Evolutionary conservation across 2,888 invertebrate genomes (phyloP).

Genomic region (Cryptocephalus moraei): DNA sequence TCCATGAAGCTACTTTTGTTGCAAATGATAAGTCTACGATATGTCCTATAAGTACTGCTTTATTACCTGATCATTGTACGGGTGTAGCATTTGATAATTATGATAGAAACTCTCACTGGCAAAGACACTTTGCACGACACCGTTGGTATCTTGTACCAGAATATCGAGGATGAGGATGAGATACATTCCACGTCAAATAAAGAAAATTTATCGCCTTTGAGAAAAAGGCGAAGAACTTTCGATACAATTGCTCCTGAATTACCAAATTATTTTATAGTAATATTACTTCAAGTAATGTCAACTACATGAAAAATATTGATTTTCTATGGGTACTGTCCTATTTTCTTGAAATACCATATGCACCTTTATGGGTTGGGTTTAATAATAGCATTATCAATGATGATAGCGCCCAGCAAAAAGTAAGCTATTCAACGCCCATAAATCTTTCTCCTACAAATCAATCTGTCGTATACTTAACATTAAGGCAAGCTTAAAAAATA

Average conservation of each 20-base stretch:
- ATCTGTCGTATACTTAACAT: slow-evolving; percentile 20
- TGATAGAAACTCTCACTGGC: slow-evolving; percentile 9
- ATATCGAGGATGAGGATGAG: background rate
- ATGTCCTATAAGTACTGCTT: slow-evolving; percentile 9
- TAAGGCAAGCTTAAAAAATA: slow-evolving; percentile 16
- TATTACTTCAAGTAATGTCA: background rate
- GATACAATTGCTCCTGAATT: slow-evolving; percentile 4
- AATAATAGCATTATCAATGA: slow-evolving; percentile 18
- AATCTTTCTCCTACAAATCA: slow-evolving; percentile 11
- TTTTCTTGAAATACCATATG: slow-evolving; percentile 2
- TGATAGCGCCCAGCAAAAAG: too few relatives aligned
- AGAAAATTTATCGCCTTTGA: background rate
- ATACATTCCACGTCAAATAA: background rate
- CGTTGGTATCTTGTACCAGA: slow-evolving; percentile 3
- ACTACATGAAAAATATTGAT: slow-evolving; percentile 2
- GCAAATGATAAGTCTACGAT: slow-evolving; percentile 1
- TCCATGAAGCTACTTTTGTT: slow-evolving; percentile 8
- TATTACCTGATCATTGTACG: slow-evolving; percentile 1
- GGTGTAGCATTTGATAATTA: slow-evolving; percentile 12
- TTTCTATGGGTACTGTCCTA: slow-evolving; percentile 3
- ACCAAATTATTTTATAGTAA: background rate
- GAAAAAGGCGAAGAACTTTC: slow-evolving; percentile 7
- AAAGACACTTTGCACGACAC: slow-evolving; percentile 8
- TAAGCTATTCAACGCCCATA: too few relatives aligned
- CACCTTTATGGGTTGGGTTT: slow-evolving; percentile 24